Evolutionary conservation across 2,888 invertebrate genomes (phyloP).

Genomic region (Octonoba sinensis): DNA sequence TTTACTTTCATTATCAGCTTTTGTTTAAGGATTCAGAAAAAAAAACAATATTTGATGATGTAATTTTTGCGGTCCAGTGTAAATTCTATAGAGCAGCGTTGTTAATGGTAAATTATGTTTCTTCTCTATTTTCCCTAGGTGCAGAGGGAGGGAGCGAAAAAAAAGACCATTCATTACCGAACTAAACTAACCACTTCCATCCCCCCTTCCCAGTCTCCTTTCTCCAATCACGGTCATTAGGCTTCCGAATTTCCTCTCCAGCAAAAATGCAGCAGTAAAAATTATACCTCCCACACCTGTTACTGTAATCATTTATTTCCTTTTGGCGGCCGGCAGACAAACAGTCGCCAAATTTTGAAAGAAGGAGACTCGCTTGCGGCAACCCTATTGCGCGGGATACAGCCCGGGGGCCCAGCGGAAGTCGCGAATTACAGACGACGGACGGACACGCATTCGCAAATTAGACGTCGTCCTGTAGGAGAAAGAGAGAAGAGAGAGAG

Average conservation of each 20-base stretch:
- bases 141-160: background rate
- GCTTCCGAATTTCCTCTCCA: constrained; percentile 30
- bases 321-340: constrained; percentile 33
- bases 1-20: no score
- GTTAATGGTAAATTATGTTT: no score
- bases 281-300: constrained; percentile 52
- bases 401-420: constrained; percentile 60
- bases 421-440: constrained; percentile 65
- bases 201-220: constrained; percentile 21
- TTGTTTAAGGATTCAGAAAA: no score
- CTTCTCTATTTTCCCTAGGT: no score
- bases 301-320: constrained; percentile 59
- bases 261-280: constrained; percentile 19
- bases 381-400: constrained; percentile 36
- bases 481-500: constrained; percentile 22
- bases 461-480: constrained; percentile 53
- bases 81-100: no score
- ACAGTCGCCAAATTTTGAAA: constrained; percentile 1
- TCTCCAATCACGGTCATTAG: constrained; percentile 33
- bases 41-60: no score
- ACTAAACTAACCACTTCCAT: constrained; percentile 40
- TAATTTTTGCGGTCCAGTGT: no score
- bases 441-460: constrained; percentile 63
- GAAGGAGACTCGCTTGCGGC: background rate
- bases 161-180: constrained; percentile 30